Evolutionary conservation across 2,797 vertebrate species (phyloP).

Genomic region (Harpagifer antarcticus): DNA sequence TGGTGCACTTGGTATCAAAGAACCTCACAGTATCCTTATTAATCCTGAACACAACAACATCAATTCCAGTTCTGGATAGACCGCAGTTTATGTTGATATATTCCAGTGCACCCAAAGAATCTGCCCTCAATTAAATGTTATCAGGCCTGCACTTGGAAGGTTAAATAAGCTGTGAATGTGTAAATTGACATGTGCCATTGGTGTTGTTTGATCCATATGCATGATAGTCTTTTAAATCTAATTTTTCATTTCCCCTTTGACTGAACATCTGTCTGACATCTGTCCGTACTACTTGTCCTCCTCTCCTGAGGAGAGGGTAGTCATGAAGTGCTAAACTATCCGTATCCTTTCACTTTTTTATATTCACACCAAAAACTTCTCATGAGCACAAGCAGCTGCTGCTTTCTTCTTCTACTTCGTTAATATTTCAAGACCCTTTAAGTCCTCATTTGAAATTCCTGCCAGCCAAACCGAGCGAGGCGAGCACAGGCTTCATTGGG

Average conservation of each 20-base stretch:
- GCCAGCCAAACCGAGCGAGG: conserved; percentile 32
- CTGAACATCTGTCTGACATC: conserved; percentile 75
- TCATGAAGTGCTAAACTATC: conserved; percentile 49
- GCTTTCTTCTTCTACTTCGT: conserved; percentile 46
- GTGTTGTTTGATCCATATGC: conserved; percentile 54
- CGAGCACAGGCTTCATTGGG: conserved; percentile 44
- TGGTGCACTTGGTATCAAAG: conserved; percentile 32
- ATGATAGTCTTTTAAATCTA: conserved; percentile 23
- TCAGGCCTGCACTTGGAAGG: conserved; percentile 31
- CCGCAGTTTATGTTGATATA: conserved; percentile 32
- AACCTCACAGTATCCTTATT: conserved; percentile 32
- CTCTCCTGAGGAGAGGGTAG: conserved; percentile 43
- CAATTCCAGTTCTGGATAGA: conserved; percentile 7
- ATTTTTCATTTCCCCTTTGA: conserved; percentile 23
- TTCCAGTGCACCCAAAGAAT: conserved; percentile 43
- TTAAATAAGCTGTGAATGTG: conserved; percentile 60
- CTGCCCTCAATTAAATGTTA: conserved; percentile 30
- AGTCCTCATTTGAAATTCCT: conserved; percentile 51
- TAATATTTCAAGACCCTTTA: conserved; percentile 70
- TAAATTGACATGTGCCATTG: conserved; percentile 41
- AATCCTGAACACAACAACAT: conserved; percentile 32
- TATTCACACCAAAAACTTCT: conserved; percentile 63
- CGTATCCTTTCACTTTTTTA: conserved; percentile 42
- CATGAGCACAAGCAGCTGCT: conserved; percentile 66
- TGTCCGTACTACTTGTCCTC: conserved; percentile 52